phyloP scores from a whole-genome alignment of 2,113 vertebrate genomes.

The Elephantulus edwardii region DNA sequence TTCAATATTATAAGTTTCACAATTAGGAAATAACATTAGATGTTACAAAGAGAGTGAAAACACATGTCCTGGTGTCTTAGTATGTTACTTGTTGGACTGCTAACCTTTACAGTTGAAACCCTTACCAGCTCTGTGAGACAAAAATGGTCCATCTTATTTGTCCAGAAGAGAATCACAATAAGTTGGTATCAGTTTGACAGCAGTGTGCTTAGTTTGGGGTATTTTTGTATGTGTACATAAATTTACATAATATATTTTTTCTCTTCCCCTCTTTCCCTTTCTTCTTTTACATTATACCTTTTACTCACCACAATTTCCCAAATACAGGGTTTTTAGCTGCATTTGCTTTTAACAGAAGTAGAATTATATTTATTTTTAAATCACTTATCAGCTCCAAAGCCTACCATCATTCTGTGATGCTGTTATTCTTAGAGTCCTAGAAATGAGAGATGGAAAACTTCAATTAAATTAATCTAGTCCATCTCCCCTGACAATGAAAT shows the following conservation, averaged over 20 bases:
- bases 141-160: no score
- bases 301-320: constrained; percentile 32
- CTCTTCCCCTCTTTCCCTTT: no score
- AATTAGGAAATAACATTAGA: constrained; percentile 35
- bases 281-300: constrained; percentile 32
- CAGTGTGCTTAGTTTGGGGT: no score
- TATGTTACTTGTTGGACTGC: no score
- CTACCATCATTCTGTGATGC: neutral
- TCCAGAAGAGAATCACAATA: no score
- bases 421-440: constrained; percentile 42
- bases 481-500: constrained; percentile 62
- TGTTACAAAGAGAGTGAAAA: no score
- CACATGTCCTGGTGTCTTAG: no score
- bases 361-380: constrained; percentile 42
- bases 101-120: no score
- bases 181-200: no score
- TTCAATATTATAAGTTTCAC: neutral
- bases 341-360: constrained; percentile 39
- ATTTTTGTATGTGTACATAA: no score
- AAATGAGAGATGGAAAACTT: constrained; percentile 53
- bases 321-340: constrained; percentile 21
- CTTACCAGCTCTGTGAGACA: no score
- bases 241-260: no score
- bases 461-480: constrained; percentile 65
- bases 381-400: constrained; percentile 32